Percentiles rank a stretch among this genome's conserved stretches.
Conservation (phyloP, 2,113 vertebrate species). For the Gambusia holbrooki region DNA sequence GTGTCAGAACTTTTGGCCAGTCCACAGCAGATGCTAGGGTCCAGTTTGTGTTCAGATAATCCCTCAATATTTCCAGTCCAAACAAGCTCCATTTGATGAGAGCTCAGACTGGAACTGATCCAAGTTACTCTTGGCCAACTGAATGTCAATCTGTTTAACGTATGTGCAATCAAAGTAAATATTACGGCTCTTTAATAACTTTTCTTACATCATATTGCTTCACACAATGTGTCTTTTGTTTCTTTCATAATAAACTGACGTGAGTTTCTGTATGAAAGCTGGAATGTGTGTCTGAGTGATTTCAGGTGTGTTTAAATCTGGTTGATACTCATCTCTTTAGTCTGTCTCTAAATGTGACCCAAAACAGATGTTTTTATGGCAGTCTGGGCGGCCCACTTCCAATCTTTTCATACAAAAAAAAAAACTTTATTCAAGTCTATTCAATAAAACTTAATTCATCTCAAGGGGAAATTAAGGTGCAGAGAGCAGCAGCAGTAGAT, state of each 20-base stretch:
- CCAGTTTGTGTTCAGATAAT: conserved; percentile 48
- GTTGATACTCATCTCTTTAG: conserved; percentile 46
- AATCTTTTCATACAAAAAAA: no score
- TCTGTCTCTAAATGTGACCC: conserved; percentile 24
- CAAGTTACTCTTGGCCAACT: conserved; percentile 64
- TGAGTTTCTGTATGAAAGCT: conserved; percentile 38
- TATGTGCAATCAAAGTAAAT: conserved; percentile 41
- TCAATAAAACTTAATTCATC: no score
- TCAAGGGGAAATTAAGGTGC: no score
- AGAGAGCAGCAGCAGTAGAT: no score
- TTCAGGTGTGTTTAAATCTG: conserved; percentile 59
- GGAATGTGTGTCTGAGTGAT: conserved; percentile 55
- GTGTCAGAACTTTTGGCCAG: conserved; percentile 30
- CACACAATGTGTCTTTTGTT: conserved; percentile 19
- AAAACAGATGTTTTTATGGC: no score
- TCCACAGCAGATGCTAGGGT: conserved; percentile 34
- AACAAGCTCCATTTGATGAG: conserved; percentile 62
- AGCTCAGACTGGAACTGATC: conserved; percentile 55
- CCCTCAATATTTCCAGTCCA: conserved; percentile 57
- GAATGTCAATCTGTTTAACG: conserved; percentile 53
- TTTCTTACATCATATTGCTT: conserved; percentile 20
- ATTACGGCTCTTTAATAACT: conserved; percentile 28
- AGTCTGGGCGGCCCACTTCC: no score
- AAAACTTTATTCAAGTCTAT: no score
- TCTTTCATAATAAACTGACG: conserved; percentile 14